A percentile compares a stretch with the other conserved stretches of the same genome.
phyloP scores from a whole-genome alignment of 92 coral and sea anemone species.

The Blastomussa wellsi region DNA sequence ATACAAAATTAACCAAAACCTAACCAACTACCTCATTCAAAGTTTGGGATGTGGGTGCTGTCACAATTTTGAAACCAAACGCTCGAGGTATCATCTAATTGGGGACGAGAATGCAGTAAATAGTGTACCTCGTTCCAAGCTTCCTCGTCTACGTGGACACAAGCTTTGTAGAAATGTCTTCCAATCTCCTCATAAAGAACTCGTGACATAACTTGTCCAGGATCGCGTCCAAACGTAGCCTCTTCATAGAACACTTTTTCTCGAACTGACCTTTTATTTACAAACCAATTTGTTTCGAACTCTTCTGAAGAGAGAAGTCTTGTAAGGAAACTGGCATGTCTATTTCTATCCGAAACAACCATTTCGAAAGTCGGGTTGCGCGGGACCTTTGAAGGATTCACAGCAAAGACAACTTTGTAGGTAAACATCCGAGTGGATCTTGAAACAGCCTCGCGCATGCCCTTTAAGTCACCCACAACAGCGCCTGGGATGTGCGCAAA shows the following conservation, averaged over 20 bases:
- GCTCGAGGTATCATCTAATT: neutral
- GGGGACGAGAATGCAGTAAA: neutral
- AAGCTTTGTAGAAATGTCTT: conserved; percentile 56
- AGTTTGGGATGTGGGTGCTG: neutral
- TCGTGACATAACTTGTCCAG: conserved; percentile 40
- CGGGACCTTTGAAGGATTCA: conserved; percentile 50
- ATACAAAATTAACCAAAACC: neutral
- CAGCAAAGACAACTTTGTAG: conserved; percentile 41
- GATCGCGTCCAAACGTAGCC: conserved; percentile 37
- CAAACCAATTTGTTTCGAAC: conserved; percentile 48
- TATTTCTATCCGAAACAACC: conserved; percentile 20
- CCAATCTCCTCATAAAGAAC: conserved; percentile 48
- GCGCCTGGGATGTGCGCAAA: conserved; percentile 67
- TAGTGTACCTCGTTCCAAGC: conserved; percentile 56
- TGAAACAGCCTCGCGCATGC: conserved; percentile 55
- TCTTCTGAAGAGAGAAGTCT: conserved; percentile 16
- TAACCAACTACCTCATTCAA: neutral
- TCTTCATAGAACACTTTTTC: conserved; percentile 51
- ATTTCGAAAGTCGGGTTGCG: conserved; percentile 9
- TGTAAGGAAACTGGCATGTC: neutral
- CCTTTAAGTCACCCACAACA: conserved; percentile 68
- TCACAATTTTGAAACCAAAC: neutral
- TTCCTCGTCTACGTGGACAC: conserved; percentile 48
- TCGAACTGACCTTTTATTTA: conserved; percentile 22
- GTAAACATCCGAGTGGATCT: conserved; percentile 44